Percentiles rank a stretch among this genome's conserved stretches.
phyloP scores from a whole-genome alignment of 2,888 invertebrate genomes.

The Diabrotica balteata region DNA sequence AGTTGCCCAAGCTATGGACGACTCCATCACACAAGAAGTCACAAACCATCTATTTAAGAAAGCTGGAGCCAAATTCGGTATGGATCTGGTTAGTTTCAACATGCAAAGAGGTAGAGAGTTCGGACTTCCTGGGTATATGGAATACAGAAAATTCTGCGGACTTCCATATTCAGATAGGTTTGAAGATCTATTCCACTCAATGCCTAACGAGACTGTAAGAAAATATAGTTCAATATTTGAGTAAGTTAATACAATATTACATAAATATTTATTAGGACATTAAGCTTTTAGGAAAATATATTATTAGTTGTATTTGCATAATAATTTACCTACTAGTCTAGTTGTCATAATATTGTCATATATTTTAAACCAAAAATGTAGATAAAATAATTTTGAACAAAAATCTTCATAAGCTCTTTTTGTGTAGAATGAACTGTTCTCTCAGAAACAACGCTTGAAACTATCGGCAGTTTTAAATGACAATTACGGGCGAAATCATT shows the following conservation, averaged over 20 bases:
- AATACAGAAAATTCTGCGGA: conserved; percentile 90
- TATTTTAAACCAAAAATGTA: too few relatives aligned
- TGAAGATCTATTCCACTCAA: conserved; percentile 83
- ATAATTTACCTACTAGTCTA: too few relatives aligned
- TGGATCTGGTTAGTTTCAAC: conserved; percentile 91
- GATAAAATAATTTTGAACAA: too few relatives aligned
- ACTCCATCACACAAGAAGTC: conserved; percentile 88
- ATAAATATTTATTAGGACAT: too few relatives aligned
- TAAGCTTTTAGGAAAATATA: too few relatives aligned
- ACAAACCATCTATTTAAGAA: conserved; percentile 93
- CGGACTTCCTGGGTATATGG: conserved; percentile 92
- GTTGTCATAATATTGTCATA: too few relatives aligned
- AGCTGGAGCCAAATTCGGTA: conserved; percentile 74
- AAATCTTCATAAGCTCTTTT: too few relatives aligned
- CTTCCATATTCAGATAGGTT: conserved; percentile 78
- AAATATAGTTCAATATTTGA: conserved; percentile 86
- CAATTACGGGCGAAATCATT: too few relatives aligned
- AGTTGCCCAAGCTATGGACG: conserved; percentile 94
- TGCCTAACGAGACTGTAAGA: conserved; percentile 87
- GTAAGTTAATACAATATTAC: conserved; percentile 59
- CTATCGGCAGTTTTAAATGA: too few relatives aligned
- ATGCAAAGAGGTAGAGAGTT: conserved; percentile 93
- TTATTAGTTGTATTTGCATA: too few relatives aligned
- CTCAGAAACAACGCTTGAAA: too few relatives aligned
- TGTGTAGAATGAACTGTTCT: too few relatives aligned